Base-by-base conservation (phyloP, 37 sponge, comb jelly and placozoan genomes). In the Mnemiopsis leidyi region DNA sequence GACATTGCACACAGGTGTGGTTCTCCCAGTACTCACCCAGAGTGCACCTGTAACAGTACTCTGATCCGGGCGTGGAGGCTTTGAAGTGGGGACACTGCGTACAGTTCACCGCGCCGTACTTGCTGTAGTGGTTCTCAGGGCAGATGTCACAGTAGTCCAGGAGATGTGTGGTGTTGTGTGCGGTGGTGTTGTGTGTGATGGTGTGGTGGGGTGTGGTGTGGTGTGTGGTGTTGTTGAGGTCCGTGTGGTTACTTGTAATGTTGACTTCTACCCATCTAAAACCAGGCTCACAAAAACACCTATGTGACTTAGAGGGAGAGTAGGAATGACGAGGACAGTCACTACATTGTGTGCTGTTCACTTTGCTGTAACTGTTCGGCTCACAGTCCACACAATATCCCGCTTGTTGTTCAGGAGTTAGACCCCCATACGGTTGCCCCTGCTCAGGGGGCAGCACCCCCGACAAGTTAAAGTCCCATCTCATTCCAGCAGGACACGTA, bases 21-120 rank as follows among this genome's bases (percentile, higher is more conserved):
- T 69, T 69, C 24, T 69, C 73, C 73, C 73, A 69, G 73, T 69
- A 25, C 73, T 69, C 28, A 16, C 73, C 73, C 2, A 69, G n/a
- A 69, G 73, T 69, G n/a, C 73, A 69, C 28, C 28, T 28, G 73
- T 69, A 69, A 25, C 73, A 69, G 73, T 69, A 25, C 29, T 69
- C 28, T 20, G 73, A 69, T 16, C 28, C 73, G 73, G 73, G 73
- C 2, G 73, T 25, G 2, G 73, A 5, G 9, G 73, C 29, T 25
- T 28, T 69, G 29, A 69, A 69, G 29, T 69, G 73, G n/a, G 73
- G 73, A 69, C 73, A 69, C 73, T 69, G 24, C 2, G 24, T 21
- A 25, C 73, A 69, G 73, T 21, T 69, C n/a, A 69, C 24, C 2
- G 73, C 73, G 7, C 73, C 73, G 3, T 5, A 25, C 24, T 69